phyloP scores from a whole-genome alignment of 2,113 vertebrate genomes.

The Psammodynastes pulverulentus region DNA sequence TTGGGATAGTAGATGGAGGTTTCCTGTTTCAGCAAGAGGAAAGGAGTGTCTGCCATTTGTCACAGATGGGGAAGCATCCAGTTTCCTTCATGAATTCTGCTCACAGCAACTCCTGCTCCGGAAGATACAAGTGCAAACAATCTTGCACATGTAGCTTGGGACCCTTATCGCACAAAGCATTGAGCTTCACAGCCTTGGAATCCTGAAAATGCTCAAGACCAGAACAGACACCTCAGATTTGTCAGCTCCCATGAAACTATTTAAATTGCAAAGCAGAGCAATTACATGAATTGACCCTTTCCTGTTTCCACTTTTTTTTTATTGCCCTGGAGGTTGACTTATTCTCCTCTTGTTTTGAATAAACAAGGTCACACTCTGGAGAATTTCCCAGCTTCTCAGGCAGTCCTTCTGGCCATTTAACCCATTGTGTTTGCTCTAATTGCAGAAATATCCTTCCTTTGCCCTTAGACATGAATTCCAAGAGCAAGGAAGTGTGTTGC shows the following conservation, averaged over 20 bases:
- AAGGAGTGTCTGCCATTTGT: background rate
- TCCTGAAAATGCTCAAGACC: background rate
- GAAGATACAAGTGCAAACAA: background rate
- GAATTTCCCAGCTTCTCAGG: conserved; percentile 55
- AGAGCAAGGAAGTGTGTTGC: conserved; percentile 32
- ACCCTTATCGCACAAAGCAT: background rate
- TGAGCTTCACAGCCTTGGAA: background rate
- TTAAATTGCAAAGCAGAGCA: conserved; percentile 20
- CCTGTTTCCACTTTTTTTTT: conserved; percentile 52
- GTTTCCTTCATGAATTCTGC: background rate
- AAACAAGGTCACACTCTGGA: conserved; percentile 57
- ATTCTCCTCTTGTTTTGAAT: conserved; percentile 57
- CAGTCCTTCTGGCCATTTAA: conserved; percentile 34
- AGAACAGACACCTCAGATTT: background rate
- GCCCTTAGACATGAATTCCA: conserved; percentile 13
- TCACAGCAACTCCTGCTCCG: background rate
- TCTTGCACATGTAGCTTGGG: background rate
- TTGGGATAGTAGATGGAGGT: background rate
- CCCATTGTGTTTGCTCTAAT: conserved; percentile 38
- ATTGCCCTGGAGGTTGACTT: conserved; percentile 45
- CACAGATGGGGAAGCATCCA: background rate
- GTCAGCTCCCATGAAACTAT: background rate
- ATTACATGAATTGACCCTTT: conserved; percentile 63
- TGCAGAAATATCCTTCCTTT: background rate
- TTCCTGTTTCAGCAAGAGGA: rapidly evolving